phyloP scores from a whole-genome alignment of 2,888 invertebrate genomes.

The Idaea dimidiata region DNA sequence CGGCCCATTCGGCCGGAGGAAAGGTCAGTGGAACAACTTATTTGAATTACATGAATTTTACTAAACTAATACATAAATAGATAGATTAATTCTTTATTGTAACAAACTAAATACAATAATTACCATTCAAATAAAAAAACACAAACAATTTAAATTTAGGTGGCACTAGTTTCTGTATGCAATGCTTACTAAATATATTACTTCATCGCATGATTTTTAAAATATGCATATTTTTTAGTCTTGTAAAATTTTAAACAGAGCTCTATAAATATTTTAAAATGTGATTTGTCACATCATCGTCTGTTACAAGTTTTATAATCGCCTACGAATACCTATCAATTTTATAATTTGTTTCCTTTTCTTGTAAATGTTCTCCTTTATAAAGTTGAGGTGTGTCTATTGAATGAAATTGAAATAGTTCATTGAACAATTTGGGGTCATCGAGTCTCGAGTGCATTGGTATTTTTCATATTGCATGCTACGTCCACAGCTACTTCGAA shows the following conservation, averaged over 20 bases:
- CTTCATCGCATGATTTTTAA: neutral
- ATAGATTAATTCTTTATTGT: too few species aligned
- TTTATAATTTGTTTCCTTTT: neutral
- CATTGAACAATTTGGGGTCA: too few species aligned
- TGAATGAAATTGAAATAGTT: too few species aligned
- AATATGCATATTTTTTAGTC: neutral
- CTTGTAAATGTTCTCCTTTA: neutral
- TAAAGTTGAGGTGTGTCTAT: neutral
- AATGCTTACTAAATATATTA: neutral
- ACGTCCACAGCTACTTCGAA: too few species aligned
- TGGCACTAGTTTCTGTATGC: neutral
- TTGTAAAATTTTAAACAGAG: neutral
- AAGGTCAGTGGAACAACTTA: conserved; percentile 79
- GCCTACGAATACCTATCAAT: neutral
- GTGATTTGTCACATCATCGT: neutral
- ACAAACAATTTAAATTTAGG: too few species aligned
- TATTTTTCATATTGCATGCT: too few species aligned
- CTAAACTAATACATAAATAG: neutral
- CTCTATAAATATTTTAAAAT: neutral
- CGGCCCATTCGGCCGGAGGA: conserved; percentile 90
- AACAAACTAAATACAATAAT: too few species aligned
- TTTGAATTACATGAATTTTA: neutral
- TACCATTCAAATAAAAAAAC: too few species aligned
- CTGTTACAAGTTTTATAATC: neutral
- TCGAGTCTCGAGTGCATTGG: too few species aligned